Evolutionary conservation across 2,888 invertebrate species (phyloP), one percentile per base, ranked within the genome.

Genomic region (Calameuta filiformis): DNA sequence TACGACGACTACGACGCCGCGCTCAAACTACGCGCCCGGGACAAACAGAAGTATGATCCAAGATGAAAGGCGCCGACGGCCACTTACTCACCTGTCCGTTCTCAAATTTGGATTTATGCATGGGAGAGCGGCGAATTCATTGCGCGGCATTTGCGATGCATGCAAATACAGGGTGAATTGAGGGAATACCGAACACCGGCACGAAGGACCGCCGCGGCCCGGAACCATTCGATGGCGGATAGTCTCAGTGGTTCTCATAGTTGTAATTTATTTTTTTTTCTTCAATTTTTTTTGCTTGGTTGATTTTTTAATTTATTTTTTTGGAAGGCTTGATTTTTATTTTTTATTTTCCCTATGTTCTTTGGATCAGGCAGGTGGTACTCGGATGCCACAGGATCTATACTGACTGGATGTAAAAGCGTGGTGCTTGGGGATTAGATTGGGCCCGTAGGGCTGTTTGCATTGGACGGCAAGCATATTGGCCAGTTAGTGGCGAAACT

Each of bases 41-140:
- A 88, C 88, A 87, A 88, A 89, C 89, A 87, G 87, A 89, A 88
- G 90, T 89, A 89, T 87, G 90, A 90, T 89, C 88, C 89, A 84
- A 90, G 87, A 89, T 90, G 84, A 90, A 90, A 90, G 89, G 77
- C 73, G 85, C 90, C 89, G 90, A 86, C 83, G 82, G 69, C 80
- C 79, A 80, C 82, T 82, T 34, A 34, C 71, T 83, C 85, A 83
- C 82, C 84, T 84, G 85, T 83, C 83, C 82, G 82, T 85, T 84
- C 87, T 87, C 85, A 86, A 87, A 88, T 88, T 89, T 86, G 86
- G 87, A 90, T 89, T 77, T 88, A 89, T 89, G 87, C 89, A 86
- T 82, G 86, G 79, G 79, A 78, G 81, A 71, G 71, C 71, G 71
- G 33, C 34, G 75, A 35, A 75, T 77, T 75, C 79, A 82, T 81